Evolutionary conservation across 2,888 invertebrate species (phyloP).

Genomic region (Agonopterix heracliana): DNA sequence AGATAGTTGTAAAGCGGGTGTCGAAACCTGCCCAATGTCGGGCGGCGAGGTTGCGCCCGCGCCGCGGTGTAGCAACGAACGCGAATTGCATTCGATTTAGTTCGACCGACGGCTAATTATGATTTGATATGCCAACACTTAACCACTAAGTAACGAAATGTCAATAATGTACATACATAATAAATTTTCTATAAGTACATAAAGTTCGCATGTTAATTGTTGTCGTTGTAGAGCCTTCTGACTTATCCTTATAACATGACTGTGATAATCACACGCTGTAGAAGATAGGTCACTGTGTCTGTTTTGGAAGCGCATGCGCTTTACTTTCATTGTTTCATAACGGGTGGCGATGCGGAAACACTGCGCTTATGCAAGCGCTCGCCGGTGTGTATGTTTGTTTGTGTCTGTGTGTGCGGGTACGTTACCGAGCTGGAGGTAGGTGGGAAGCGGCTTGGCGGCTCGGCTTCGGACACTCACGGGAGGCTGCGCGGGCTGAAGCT

Average conservation of each 20-base stretch:
- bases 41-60: slow-evolving; percentile 33
- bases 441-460: slow-evolving; percentile 4
- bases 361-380: slow-evolving; percentile 25
- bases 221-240: background rate
- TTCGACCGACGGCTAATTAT: slow-evolving; percentile 9
- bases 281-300: slow-evolving; percentile 13
- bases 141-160: background rate
- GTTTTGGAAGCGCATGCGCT: slow-evolving; percentile 10
- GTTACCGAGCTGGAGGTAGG: slow-evolving; percentile 21
- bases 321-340: slow-evolving; percentile 22
- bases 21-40: slow-evolving; percentile 43
- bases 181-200: no score
- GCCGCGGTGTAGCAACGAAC: slow-evolving; percentile 30
- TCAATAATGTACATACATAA: background rate
- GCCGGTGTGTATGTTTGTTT: slow-evolving; percentile 9
- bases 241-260: background rate
- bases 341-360: slow-evolving; percentile 27
- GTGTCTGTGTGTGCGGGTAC: slow-evolving; percentile 18
- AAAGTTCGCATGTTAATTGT: no score
- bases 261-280: slow-evolving; percentile 1
- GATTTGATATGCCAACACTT: slow-evolving; percentile 18
- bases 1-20: slow-evolving; percentile 22
- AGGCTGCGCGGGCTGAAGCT: slow-evolving; percentile 17
- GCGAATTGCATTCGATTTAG: slow-evolving; percentile 26
- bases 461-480: slow-evolving; percentile 16